A percentile compares a stretch with the other conserved stretches of the same genome.
phyloP scores from a whole-genome alignment of 2,113 vertebrate genomes.

The Hiodon alosoides region DNA sequence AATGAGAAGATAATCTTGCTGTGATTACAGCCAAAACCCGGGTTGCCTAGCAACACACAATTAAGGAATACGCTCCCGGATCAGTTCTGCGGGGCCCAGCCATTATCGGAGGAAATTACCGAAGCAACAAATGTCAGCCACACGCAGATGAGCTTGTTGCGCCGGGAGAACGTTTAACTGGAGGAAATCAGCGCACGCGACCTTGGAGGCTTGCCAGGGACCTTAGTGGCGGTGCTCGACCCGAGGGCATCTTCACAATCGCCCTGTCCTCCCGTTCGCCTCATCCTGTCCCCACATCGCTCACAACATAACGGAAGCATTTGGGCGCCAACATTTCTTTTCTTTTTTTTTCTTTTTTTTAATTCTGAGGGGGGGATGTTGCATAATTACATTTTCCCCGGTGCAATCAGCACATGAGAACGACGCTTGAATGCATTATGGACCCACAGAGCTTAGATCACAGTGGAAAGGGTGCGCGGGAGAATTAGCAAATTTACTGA shows the following conservation, averaged over 20 bases:
- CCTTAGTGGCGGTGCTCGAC: not conserved
- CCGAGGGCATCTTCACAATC: slow-evolving; percentile 1
- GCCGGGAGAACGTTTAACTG: slow-evolving; percentile 52
- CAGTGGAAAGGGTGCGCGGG: slow-evolving; percentile 32
- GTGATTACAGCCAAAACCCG: slow-evolving; percentile 78
- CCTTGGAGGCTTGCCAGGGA: slow-evolving; percentile 26
- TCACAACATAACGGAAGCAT: slow-evolving; percentile 37
- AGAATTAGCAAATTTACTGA: slow-evolving; percentile 20
- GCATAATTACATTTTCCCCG: slow-evolving; percentile 41
- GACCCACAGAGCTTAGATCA: not conserved
- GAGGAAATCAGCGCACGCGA: slow-evolving; percentile 24
- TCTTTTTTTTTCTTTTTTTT: too few species aligned
- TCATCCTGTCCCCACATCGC: slow-evolving; percentile 6
- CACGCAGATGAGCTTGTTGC: slow-evolving; percentile 77
- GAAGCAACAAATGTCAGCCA: slow-evolving; percentile 88
- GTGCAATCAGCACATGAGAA: slow-evolving; percentile 30
- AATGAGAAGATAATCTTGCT: slow-evolving; percentile 81
- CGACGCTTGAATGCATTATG: slow-evolving; percentile 34
- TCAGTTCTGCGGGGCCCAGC: slow-evolving; percentile 67
- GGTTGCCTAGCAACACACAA: slow-evolving; percentile 92
- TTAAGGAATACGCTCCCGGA: slow-evolving; percentile 87
- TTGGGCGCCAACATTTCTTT: too few species aligned
- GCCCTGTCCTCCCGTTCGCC: slow-evolving; percentile 1
- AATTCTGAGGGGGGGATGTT: too few species aligned
- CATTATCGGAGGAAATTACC: slow-evolving; percentile 91